phyloP scores from a whole-genome alignment of 2,797 vertebrate species.

The Onychomys leucogaster region DNA sequence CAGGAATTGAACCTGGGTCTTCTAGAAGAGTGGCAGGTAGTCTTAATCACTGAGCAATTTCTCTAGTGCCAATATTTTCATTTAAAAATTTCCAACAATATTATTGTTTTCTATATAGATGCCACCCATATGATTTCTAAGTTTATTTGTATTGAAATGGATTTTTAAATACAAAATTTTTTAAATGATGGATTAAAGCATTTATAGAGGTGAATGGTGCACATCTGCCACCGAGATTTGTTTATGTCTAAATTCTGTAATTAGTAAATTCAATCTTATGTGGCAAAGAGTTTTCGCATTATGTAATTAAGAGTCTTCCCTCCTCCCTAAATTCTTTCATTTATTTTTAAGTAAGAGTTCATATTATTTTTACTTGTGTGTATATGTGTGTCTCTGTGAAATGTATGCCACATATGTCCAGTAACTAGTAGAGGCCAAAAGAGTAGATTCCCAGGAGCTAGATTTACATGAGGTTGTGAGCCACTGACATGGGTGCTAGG shows the following conservation, averaged over 20 bases:
- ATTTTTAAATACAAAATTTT: not conserved
- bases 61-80: not conserved
- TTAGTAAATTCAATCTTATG: not conserved
- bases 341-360: not conserved
- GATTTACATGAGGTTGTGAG: not conserved
- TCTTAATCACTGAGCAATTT: not conserved
- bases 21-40: not conserved
- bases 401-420: not conserved
- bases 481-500: not conserved
- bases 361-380: not conserved
- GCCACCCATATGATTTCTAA: not conserved
- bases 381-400: not conserved
- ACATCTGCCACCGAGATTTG: not conserved
- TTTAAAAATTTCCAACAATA: conserved; percentile 7
- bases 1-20: not conserved
- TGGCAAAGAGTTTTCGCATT: not conserved
- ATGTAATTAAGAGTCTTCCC: not conserved
- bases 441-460: not conserved
- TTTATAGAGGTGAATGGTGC: not conserved
- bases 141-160: conserved; percentile 9
- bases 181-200: not conserved
- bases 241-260: not conserved
- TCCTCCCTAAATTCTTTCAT: not conserved
- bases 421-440: not conserved
- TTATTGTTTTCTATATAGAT: conserved; percentile 45